These are phyloP conservation scores for Coleophora flavipennella DNA, from an alignment of 2,888 invertebrate genomes.

Conservation along the genomic window DNA sequence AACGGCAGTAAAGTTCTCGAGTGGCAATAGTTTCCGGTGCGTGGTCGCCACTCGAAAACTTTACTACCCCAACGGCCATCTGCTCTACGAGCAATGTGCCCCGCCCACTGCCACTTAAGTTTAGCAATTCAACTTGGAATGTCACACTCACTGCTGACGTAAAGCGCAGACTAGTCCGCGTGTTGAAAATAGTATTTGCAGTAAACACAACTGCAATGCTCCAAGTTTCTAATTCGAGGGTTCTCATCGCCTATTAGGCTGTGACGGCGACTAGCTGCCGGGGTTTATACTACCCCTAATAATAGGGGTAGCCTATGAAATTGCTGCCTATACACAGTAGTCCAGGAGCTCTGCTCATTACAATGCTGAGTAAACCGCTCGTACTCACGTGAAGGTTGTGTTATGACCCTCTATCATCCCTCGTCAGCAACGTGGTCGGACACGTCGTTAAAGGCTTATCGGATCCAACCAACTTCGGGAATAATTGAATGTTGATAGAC, in stretches of 20 bases:
- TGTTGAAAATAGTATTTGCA: too few species aligned
- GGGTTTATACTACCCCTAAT: slow-evolving; percentile 52
- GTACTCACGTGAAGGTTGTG: slow-evolving; percentile 47
- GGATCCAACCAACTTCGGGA: not conserved
- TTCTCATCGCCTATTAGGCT: slow-evolving; percentile 32
- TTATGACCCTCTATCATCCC: slow-evolving; percentile 43
- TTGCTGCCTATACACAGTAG: slow-evolving; percentile 45
- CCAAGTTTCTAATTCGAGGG: slow-evolving; percentile 42
- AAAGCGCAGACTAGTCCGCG: too few species aligned
- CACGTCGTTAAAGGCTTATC: slow-evolving; percentile 24
- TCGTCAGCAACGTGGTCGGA: slow-evolving; percentile 37
- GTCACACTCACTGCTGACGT: too few species aligned
- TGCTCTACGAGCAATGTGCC: too few species aligned
- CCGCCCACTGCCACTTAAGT: too few species aligned
- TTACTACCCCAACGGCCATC: too few species aligned
- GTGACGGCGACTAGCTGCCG: slow-evolving; percentile 42
- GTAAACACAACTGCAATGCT: slow-evolving; percentile 22
- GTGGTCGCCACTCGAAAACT: too few species aligned
- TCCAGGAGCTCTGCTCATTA: slow-evolving; percentile 38
- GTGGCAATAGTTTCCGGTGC: too few species aligned
- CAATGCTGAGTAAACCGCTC: slow-evolving; percentile 48
- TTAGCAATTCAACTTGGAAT: too few species aligned
- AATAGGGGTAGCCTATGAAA: slow-evolving; percentile 51
- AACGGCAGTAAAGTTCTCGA: too few species aligned
- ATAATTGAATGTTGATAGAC: too few species aligned